Evolutionary conservation across 2,113 vertebrate genomes (phyloP).

Genomic region (Nothocercus nigrocapillus): DNA sequence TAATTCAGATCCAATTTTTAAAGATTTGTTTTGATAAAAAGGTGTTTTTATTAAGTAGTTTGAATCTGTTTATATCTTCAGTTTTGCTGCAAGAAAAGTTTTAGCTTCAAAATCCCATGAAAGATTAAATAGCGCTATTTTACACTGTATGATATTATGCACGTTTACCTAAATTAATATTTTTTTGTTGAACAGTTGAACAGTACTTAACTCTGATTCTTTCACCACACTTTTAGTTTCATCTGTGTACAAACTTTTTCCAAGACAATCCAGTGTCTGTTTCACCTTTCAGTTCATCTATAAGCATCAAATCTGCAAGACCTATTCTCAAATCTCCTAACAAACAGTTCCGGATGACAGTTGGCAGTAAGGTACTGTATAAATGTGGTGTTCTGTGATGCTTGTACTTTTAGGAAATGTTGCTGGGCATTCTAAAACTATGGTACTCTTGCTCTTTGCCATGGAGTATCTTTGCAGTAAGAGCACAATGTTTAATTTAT

Average conservation of each 20-base stretch:
- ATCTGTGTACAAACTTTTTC: conserved; percentile 89
- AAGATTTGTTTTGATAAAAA: not conserved
- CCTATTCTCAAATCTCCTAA: conserved; percentile 86
- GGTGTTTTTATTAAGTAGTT: not conserved
- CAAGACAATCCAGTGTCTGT: conserved; percentile 78
- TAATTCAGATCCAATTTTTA: not conserved
- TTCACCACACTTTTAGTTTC: conserved; percentile 81
- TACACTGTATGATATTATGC: not conserved
- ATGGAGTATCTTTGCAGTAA: not conserved
- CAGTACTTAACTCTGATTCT: conserved; percentile 32
- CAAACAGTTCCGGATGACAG: conserved; percentile 89
- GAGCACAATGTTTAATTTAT: not conserved
- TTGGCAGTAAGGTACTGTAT: conserved; percentile 89
- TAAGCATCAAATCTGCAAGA: conserved; percentile 89
- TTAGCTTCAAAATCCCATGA: not conserved
- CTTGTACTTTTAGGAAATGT: rapidly evolving
- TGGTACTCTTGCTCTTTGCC: rapidly evolving
- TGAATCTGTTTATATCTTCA: not conserved
- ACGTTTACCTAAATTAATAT: not conserved
- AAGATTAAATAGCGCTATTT: not conserved
- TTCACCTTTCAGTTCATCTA: conserved; percentile 66
- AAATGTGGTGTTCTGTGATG: rapidly evolving
- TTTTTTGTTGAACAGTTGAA: not conserved
- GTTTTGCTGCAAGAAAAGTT: not conserved
- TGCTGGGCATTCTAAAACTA: not conserved